phyloP scores from a whole-genome alignment of 1,140 invertebrate species.

The Drosophila subpulchrella region DNA sequence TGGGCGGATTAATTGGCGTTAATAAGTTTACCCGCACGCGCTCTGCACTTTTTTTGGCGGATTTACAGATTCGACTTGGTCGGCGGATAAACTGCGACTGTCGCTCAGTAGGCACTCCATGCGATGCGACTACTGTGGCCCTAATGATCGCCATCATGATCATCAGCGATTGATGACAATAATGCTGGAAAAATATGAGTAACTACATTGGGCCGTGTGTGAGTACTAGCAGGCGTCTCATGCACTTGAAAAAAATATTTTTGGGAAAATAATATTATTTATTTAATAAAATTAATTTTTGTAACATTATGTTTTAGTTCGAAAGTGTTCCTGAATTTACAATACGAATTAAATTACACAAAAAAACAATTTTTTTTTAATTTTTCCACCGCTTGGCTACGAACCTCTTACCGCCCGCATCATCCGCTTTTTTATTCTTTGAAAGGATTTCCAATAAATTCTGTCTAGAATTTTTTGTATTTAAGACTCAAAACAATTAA shows the following conservation, averaged over 20 bases:
- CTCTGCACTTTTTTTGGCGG: background rate
- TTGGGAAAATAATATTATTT: too few species aligned
- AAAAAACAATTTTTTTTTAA: too few species aligned
- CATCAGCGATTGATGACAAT: slow-evolving; percentile 16
- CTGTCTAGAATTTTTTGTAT: too few species aligned
- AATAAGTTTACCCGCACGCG: slow-evolving; percentile 36
- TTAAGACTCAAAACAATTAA: background rate
- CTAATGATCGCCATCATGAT: slow-evolving; percentile 15
- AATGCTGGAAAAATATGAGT: slow-evolving; percentile 70
- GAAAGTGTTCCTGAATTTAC: too few species aligned
- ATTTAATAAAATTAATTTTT: too few species aligned
- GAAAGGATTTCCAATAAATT: too few species aligned
- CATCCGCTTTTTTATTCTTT: too few species aligned
- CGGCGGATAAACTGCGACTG: slow-evolving; percentile 71
- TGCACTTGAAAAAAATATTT: slow-evolving; percentile 42
- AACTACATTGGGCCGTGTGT: slow-evolving; percentile 24
- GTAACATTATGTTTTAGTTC: too few species aligned
- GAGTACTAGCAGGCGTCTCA: slow-evolving; percentile 7
- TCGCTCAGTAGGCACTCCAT: slow-evolving; percentile 45
- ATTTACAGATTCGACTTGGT: slow-evolving; percentile 40
- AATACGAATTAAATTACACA: too few species aligned
- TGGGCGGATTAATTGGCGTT: slow-evolving; percentile 27
- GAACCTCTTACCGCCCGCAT: too few species aligned
- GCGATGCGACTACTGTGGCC: slow-evolving; percentile 23
- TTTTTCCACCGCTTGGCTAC: too few species aligned